Percentiles rank a stretch among this genome's conserved stretches.
phyloP scores from a whole-genome alignment of 2,888 invertebrate genomes.

The Metacarcinus magister region DNA sequence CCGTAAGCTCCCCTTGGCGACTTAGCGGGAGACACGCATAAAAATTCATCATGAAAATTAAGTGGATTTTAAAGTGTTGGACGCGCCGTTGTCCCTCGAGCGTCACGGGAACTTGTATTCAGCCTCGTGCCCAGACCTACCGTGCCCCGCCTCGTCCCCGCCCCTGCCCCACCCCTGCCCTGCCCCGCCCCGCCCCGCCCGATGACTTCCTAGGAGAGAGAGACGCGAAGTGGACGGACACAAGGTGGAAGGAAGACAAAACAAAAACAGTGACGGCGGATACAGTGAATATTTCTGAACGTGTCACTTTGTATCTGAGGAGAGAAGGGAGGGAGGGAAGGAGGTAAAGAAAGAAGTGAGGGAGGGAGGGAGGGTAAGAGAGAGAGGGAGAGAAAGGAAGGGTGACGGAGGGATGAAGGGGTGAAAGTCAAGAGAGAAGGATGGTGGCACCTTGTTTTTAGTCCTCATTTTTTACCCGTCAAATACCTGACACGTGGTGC shows the following conservation, averaged over 20 bases:
- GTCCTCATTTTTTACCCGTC: background rate
- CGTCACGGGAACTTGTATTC: constrained; percentile 57
- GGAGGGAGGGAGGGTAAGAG: constrained; percentile 16
- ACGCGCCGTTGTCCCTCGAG: constrained; percentile 71
- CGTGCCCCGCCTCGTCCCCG: background rate
- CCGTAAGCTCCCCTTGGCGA: constrained; percentile 66
- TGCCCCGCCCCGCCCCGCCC: background rate
- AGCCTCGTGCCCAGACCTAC: background rate
- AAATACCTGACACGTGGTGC: constrained; percentile 33
- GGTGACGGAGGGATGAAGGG: background rate
- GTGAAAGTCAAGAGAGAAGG: constrained; percentile 28
- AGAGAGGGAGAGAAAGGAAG: background rate
- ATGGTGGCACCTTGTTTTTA: constrained; percentile 34
- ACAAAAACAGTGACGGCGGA: constrained; percentile 52
- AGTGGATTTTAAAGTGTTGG: constrained; percentile 79
- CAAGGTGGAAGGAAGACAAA: background rate
- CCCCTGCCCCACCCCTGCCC: background rate
- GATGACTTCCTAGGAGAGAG: constrained; percentile 64
- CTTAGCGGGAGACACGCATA: constrained; percentile 73
- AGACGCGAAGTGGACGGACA: background rate
- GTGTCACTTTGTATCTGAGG: constrained; percentile 46
- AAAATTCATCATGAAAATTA: constrained; percentile 79
- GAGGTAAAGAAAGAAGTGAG: background rate
- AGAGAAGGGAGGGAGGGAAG: constrained; percentile 4
- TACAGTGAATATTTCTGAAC: constrained; percentile 56